phyloP scores from a whole-genome alignment of 1,140 invertebrate species.

The Macrotrachela quadricornifera region DNA sequence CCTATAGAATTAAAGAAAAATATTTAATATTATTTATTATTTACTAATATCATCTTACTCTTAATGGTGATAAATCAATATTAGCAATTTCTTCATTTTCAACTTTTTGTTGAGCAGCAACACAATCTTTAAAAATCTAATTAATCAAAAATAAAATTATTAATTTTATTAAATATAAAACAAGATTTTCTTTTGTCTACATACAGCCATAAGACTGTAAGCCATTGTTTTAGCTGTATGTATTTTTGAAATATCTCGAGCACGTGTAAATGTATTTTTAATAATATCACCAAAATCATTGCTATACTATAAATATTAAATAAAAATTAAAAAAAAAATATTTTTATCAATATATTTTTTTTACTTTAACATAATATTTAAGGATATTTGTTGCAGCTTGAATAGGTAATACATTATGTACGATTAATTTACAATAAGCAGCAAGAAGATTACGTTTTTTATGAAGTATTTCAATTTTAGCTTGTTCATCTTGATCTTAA shows the following conservation, averaged over 20 bases:
- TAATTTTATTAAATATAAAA: no score
- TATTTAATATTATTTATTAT: background rate
- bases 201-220: background rate
- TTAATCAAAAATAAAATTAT: no score
- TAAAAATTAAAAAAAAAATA: no score
- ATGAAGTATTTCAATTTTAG: slow-evolving; percentile 78
- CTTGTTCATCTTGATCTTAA: slow-evolving; percentile 12
- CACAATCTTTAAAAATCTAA: background rate
- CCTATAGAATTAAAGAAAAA: slow-evolving; percentile 32
- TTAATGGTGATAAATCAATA: background rate
- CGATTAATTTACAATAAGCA: slow-evolving; percentile 85
- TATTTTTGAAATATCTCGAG: slow-evolving; percentile 87
- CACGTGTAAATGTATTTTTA: slow-evolving; percentile 81
- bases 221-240: slow-evolving; percentile 84
- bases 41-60: background rate
- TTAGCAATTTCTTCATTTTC: background rate
- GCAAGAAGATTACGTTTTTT: slow-evolving; percentile 83
- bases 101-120: background rate
- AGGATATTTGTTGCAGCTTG: slow-evolving; percentile 76
- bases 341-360: no score
- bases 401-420: slow-evolving; percentile 84
- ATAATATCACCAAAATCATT: slow-evolving; percentile 99
- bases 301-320: slow-evolving; percentile 46
- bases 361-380: slow-evolving; percentile 65
- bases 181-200: no score